These are phyloP conservation scores for Ammodramus savannarum DNA, from an alignment of 2,113 vertebrate species.

Conservation along the genomic window DNA sequence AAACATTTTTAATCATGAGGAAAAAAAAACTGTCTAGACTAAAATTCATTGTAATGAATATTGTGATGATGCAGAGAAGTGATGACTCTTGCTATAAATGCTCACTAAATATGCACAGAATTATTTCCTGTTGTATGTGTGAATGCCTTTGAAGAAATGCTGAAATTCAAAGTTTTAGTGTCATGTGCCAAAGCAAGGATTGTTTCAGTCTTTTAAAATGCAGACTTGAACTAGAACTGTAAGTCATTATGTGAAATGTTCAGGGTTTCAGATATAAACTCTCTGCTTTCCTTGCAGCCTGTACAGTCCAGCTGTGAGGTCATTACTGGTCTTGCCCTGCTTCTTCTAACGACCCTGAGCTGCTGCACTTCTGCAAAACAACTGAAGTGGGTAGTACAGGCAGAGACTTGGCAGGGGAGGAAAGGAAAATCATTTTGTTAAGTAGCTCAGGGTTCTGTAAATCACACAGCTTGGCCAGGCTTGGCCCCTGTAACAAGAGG, in stretches of 20 bases:
- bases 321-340: not conserved
- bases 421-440: not conserved
- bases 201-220: not conserved
- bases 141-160: not conserved
- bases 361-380: not conserved
- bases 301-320: not conserved
- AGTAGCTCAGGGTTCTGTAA: not conserved
- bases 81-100: not conserved
- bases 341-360: not conserved
- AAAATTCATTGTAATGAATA: constrained; percentile 15
- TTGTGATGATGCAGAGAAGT: not conserved
- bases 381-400: not conserved
- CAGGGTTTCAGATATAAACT: not conserved
- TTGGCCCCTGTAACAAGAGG: not conserved
- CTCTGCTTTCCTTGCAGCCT: not conserved
- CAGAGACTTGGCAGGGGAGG: not conserved
- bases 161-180: not conserved
- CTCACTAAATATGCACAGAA: not conserved
- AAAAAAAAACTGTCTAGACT: not conserved
- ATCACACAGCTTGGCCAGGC: not conserved
- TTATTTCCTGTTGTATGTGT: not conserved
- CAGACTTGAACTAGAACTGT: not conserved
- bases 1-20: constrained; percentile 22
- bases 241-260: not conserved
- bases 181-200: not conserved